phyloP scores from a whole-genome alignment of 1,140 invertebrate genomes.

The Latrodectus geometricus region DNA sequence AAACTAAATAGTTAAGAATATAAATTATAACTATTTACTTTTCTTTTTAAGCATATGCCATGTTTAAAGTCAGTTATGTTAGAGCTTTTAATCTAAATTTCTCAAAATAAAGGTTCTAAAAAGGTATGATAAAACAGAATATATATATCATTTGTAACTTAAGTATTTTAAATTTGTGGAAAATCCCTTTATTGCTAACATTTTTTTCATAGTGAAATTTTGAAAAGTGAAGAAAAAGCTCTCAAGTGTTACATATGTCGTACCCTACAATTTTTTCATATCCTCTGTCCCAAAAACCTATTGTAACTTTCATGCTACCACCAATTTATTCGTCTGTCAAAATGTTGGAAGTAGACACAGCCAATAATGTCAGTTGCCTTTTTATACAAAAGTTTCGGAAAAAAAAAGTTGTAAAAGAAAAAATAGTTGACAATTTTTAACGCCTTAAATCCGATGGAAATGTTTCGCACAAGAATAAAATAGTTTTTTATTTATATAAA shows the following conservation, averaged over 20 bases:
- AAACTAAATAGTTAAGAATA: too few species aligned
- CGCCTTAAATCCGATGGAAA: too few species aligned
- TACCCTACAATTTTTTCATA: conserved; percentile 15
- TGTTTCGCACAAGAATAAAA: too few species aligned
- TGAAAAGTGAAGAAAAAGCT: background rate
- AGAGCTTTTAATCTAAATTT: too few species aligned
- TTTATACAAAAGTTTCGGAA: background rate
- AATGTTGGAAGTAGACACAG: conserved; percentile 13
- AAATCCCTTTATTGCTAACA: background rate
- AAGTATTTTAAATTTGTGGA: background rate
- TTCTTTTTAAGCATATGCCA: too few species aligned
- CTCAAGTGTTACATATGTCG: conserved; percentile 30
- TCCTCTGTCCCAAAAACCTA: conserved; percentile 4
- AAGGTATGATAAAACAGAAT: too few species aligned
- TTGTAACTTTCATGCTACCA: conserved; percentile 38
- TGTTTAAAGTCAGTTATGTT: too few species aligned
- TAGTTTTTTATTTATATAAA: too few species aligned
- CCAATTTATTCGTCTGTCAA: conserved; percentile 53
- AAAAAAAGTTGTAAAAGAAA: background rate
- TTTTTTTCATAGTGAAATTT: too few species aligned
- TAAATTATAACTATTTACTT: too few species aligned
- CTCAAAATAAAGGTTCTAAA: too few species aligned
- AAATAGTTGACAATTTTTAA: background rate
- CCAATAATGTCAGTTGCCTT: conserved; percentile 39
- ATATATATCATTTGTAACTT: background rate